Percentiles rank a stretch among this genome's conserved stretches.
phyloP scores from a whole-genome alignment of 2,113 vertebrate species.

The Kobus ellipsiprymnus region DNA sequence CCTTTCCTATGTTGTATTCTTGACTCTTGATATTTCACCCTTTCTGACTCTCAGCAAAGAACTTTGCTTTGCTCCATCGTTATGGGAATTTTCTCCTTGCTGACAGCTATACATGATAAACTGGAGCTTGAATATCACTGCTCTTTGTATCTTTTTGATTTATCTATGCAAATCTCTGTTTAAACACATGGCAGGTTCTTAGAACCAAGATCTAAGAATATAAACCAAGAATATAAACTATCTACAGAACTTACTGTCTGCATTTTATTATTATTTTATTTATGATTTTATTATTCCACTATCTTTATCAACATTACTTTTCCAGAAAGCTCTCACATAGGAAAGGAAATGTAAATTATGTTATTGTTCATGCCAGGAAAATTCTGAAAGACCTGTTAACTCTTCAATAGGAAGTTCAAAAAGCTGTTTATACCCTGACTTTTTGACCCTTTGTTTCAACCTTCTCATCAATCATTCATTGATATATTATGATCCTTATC shows the following conservation, averaged over 20 bases:
- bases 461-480: background rate
- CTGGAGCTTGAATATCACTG: background rate
- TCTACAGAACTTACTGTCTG: background rate
- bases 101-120: background rate
- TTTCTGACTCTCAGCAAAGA: background rate
- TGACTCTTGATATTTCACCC: background rate
- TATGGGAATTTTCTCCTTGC: background rate
- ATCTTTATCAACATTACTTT: background rate
- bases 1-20: background rate
- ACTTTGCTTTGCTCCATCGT: background rate
- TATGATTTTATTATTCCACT: background rate
- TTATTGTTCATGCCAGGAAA: background rate
- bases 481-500: background rate
- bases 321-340: background rate
- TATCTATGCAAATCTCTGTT: background rate
- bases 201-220: background rate
- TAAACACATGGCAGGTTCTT: background rate
- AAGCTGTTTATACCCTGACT: background rate
- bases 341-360: background rate
- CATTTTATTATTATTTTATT: background rate
- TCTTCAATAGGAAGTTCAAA: background rate
- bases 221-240: background rate
- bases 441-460: background rate
- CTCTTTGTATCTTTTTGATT: background rate
- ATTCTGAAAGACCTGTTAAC: background rate